Base-by-base conservation (phyloP, 2,797 vertebrate species). In the Clarias fuscus region DNA sequence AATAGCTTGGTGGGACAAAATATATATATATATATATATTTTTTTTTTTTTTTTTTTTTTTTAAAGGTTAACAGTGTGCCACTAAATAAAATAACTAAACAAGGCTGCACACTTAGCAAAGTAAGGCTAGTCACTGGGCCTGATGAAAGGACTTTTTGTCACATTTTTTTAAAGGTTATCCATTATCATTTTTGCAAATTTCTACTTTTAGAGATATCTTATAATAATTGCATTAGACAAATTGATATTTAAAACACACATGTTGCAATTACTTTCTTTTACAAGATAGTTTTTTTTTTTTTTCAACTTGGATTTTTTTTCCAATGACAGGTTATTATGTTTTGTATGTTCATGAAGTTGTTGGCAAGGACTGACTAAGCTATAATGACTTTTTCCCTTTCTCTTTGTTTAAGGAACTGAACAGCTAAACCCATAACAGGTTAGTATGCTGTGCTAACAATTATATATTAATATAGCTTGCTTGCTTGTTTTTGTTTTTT, bases 361-460 rank as follows among this genome's bases (percentile, higher is more conserved):
- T 70, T 37, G 33, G 10, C 20, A 6, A 7, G 2, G 30, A 22
- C 40, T 22, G 18, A 20, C 17, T 40, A 11, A 40, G 8, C 8
- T 71, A 48, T 48, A 48, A 48, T 48, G 43, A 48, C 91, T 93
- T 92, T 91, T 94, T 94, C 93, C 85, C 93, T 90, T 83, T 83
- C 75, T 86, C 53, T 89, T 48, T 87, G 61, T 86, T 68, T 82
- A 88, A 97, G 98, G 96, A 96, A 97, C 96, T 93, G 95, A 96
- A 94, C 96, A 96, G 96, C 96, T 96, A 97, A 97, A 96, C 95
- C 97, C 96, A 89, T 98, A 96, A 99, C 95, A 98, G 98, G 98
- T 99, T 93, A 98, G 98, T 98, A 94, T 94, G 20, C 43, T 68
- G 24, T 78, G n/a, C 53, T 17, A 67, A 65, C 43, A 40, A 0